Conservation (phyloP, 2,797 vertebrate genomes). For the Trichosurus vulpecula region DNA sequence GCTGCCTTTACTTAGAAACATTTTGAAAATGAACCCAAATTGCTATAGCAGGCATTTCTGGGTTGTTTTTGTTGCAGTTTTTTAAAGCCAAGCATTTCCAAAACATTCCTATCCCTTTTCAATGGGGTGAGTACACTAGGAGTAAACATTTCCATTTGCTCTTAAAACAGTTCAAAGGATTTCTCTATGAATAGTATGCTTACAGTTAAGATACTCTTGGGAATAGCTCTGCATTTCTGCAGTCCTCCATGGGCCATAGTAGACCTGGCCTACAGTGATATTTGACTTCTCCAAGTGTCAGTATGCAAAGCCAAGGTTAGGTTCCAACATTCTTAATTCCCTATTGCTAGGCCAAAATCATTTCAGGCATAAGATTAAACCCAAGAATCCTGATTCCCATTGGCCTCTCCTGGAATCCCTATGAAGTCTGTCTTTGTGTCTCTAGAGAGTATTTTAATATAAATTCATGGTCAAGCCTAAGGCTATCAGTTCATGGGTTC, state of each 20-base stretch:
- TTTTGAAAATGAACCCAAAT: slow-evolving; percentile 29
- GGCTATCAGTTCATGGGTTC: neutral
- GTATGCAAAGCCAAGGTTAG: slow-evolving; percentile 4
- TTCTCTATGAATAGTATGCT: neutral
- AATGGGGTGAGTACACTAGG: neutral
- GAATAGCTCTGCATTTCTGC: neutral
- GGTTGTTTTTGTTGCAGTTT: neutral
- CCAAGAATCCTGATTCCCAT: neutral
- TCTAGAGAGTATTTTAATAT: neutral
- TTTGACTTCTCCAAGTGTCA: neutral
- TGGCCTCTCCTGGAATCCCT: neutral
- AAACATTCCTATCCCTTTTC: slow-evolving; percentile 24
- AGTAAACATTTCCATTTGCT: neutral
- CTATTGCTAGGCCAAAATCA: slow-evolving; percentile 22
- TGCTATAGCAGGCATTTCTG: neutral
- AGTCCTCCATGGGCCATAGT: neutral
- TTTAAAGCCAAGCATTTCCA: slow-evolving; percentile 10
- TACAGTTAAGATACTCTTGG: neutral
- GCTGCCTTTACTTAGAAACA: slow-evolving; percentile 43
- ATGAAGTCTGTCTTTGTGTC: neutral
- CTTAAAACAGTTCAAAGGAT: neutral
- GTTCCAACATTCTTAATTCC: slow-evolving; percentile 1
- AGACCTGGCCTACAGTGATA: neutral
- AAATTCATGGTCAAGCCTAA: neutral
- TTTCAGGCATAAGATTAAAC: slow-evolving; percentile 16